These are phyloP conservation scores for Gadopsis marmoratus DNA, from an alignment of 2,797 vertebrate species.

Conservation along the genomic window DNA sequence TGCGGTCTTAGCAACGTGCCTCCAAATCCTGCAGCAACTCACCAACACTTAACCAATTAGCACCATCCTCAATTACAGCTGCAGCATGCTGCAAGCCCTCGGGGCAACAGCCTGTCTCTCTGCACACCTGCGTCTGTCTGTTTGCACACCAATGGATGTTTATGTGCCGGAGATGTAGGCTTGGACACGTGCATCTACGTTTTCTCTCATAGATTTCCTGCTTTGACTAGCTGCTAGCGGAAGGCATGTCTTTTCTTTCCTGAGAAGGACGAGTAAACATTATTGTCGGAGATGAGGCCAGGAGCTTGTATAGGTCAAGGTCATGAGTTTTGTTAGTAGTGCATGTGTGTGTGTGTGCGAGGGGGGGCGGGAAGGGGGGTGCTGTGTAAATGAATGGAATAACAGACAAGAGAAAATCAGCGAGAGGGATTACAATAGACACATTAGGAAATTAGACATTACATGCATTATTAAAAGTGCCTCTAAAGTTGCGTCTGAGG, in stretches of 20 bases:
- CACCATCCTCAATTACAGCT: conserved; percentile 51
- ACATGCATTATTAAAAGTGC: conserved; percentile 13
- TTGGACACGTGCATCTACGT: conserved; percentile 64
- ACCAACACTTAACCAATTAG: conserved; percentile 64
- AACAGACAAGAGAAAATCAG: conserved; percentile 39
- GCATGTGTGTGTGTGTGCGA: conserved; percentile 30
- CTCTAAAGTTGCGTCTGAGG: conserved; percentile 3
- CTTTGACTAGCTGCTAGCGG: conserved; percentile 77
- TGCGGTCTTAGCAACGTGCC: conserved; percentile 25
- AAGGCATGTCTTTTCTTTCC: conserved; percentile 76
- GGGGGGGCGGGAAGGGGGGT: conserved; percentile 33
- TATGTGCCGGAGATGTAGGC: conserved; percentile 48
- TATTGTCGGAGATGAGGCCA: conserved; percentile 80
- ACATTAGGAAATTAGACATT: conserved; percentile 6
- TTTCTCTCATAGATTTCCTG: conserved; percentile 78
- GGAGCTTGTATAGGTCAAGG: conserved; percentile 62
- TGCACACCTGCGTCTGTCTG: conserved; percentile 19
- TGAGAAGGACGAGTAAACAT: conserved; percentile 83
- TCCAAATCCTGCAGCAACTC: conserved; percentile 36
- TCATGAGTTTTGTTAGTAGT: conserved; percentile 64
- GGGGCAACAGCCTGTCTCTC: conserved; percentile 5
- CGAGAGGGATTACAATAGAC: conserved; percentile 10
- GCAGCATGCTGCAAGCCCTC: conserved; percentile 11
- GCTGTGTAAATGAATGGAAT: conserved; percentile 39
- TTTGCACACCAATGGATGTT: conserved; percentile 58